Percentiles rank a stretch among this genome's conserved stretches.
These are phyloP conservation scores for Origma solitaria DNA, from an alignment of 2,113 vertebrate species.

Conservation along the genomic window DNA sequence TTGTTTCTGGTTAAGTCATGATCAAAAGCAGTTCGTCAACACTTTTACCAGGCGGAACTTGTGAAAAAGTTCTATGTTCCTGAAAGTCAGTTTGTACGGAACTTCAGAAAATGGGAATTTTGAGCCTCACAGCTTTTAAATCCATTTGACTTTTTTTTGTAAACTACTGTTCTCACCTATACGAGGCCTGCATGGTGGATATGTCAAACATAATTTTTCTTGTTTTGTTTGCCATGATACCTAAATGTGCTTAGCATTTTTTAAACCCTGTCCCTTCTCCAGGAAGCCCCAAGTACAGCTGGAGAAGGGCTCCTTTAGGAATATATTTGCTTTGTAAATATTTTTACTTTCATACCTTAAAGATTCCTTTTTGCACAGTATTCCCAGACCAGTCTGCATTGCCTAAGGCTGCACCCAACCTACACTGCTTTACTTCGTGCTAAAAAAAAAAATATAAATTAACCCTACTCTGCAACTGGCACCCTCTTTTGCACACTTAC, in stretches of 20 bases:
- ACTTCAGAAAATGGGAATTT: not conserved
- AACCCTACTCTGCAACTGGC: not conserved
- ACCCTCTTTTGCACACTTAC: not conserved
- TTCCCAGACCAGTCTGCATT: not conserved
- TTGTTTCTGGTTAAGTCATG: not conserved
- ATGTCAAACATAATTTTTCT: not conserved
- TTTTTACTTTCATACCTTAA: not conserved
- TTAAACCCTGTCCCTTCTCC: not conserved
- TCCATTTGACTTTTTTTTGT: not conserved
- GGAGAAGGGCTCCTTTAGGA: not conserved
- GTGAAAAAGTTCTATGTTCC: not conserved
- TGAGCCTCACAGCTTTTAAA: not conserved
- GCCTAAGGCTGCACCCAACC: not conserved
- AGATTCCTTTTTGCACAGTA: not conserved
- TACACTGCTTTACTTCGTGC: not conserved
- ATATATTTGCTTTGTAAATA: not conserved
- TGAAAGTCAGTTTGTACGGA: not conserved
- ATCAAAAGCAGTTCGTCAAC: not conserved
- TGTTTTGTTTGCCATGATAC: not conserved
- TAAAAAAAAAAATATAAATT: not conserved
- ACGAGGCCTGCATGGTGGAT: not conserved
- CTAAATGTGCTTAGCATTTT: not conserved
- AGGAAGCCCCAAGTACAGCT: not conserved
- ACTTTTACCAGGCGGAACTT: not conserved
- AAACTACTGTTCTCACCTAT: not conserved